These are phyloP conservation scores for Acrocephalus arundinaceus DNA, from an alignment of 2,113 vertebrate genomes.

Conservation along the genomic window DNA sequence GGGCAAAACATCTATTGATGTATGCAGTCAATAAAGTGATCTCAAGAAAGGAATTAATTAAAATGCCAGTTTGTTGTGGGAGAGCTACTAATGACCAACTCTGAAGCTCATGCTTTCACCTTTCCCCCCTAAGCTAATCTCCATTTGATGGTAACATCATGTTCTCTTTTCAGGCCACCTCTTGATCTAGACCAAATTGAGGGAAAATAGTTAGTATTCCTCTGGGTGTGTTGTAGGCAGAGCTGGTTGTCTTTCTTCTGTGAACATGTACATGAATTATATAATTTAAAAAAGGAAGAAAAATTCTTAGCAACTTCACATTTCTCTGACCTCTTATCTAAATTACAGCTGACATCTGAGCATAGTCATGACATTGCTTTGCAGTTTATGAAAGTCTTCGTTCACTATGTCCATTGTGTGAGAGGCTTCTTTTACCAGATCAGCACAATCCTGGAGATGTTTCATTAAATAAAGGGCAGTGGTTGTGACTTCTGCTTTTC, in stretches of 20 bases:
- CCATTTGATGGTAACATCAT: background rate
- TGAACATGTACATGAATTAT: background rate
- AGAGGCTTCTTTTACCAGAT: background rate
- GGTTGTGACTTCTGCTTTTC: background rate
- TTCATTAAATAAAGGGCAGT: background rate
- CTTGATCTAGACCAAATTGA: background rate
- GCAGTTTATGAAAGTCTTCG: background rate
- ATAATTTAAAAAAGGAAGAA: background rate
- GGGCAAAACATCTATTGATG: background rate
- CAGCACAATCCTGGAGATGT: fast-evolving
- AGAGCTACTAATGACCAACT: background rate
- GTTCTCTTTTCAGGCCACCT: background rate
- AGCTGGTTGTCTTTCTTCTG: background rate
- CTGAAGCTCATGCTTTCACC: background rate
- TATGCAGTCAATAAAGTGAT: background rate
- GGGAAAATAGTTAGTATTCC: background rate
- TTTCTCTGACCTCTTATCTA: background rate
- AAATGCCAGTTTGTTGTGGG: background rate
- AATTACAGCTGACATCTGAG: background rate
- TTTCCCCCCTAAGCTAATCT: background rate
- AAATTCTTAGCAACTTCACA: background rate
- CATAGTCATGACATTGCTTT: background rate
- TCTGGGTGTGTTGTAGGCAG: background rate
- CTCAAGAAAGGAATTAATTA: background rate
- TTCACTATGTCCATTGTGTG: background rate